Conservation (phyloP, 2,113 vertebrate genomes). For the Peromyscus maniculatus region DNA sequence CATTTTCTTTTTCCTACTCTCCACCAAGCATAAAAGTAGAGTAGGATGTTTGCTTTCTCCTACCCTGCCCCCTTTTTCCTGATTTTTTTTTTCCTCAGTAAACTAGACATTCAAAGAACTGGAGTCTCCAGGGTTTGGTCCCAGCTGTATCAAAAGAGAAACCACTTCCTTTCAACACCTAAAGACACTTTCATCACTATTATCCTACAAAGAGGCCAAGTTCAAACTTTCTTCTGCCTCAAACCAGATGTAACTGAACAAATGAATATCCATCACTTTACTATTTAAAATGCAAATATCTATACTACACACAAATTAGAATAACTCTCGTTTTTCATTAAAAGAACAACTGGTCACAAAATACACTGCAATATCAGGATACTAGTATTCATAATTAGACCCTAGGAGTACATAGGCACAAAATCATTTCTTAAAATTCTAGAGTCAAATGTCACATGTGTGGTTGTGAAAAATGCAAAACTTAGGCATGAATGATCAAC, state of each 20-base stretch:
- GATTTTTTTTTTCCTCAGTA: neutral
- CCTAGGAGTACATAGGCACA: neutral
- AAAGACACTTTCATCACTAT: neutral
- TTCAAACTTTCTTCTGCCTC: neutral
- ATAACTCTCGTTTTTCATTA: neutral
- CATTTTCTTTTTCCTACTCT: slow-evolving; percentile 11
- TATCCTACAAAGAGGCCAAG: neutral
- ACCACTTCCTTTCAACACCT: neutral
- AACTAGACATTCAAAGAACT: neutral
- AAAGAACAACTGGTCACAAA: neutral
- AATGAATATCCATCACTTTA: neutral
- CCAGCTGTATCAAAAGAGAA: neutral
- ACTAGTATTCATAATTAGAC: neutral
- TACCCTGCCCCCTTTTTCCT: neutral
- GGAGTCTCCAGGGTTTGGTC: neutral
- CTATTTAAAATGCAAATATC: slow-evolving; percentile 1
- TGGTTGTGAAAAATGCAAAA: slow-evolving; percentile 12
- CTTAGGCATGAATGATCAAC: slow-evolving; percentile 24
- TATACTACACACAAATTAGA: neutral
- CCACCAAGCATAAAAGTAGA: neutral
- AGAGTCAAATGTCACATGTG: neutral
- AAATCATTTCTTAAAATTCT: slow-evolving; percentile 49
- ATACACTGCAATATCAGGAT: neutral
- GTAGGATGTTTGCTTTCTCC: neutral
- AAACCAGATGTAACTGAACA: neutral